Evolutionary conservation across 2,888 invertebrate genomes (phyloP), one percentile per base, ranked within the genome.

Genomic region (Dichetophora obliterata): DNA sequence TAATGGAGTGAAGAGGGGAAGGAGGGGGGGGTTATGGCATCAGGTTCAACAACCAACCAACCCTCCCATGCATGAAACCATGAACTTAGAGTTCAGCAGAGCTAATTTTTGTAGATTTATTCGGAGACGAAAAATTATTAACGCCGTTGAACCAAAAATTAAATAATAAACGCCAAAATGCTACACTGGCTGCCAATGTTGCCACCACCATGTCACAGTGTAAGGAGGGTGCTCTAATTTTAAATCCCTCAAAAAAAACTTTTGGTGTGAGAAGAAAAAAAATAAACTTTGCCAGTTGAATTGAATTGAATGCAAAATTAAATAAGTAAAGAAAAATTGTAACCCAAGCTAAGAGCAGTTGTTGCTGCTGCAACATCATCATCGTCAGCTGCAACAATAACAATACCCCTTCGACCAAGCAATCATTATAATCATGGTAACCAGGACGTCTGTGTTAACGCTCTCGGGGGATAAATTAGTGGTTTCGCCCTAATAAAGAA

Each of bases 291-390:
- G 61, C 37, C 14, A 48, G 43, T n/a, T 61, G 48, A 72, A 72
- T 74, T 69, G 71, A 65, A 75, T 54, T 48, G 65, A 75, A 63
- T 50, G 52, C 24, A 70, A 71, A 71, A 70, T 63, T 70, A 76
- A 76, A 71, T 63, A 43, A 65, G 75, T 37, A 66, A 14, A 57
- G 3, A 65, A 50, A 52, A 65, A 66, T 9, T 9, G 3, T 19
- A 8, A 16, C 43, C 22, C 22, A 43, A 24, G 75, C 63, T 75
- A 78, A 79, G 80, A 80, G 77, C 78, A 80, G 79, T 74, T 82
- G 43, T 50, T 61, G 52, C 22, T 31, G 52, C 57, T 31, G 43
- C 65, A 14, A 19, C 68, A 27, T 8, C 34, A n/a, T 22, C 22
- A 48, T 43, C 54, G 9, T 22, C 70, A 5, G 11, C 19, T 9